Conservation (phyloP, 1,140 invertebrate genomes). For the Mamestra configurata region DNA sequence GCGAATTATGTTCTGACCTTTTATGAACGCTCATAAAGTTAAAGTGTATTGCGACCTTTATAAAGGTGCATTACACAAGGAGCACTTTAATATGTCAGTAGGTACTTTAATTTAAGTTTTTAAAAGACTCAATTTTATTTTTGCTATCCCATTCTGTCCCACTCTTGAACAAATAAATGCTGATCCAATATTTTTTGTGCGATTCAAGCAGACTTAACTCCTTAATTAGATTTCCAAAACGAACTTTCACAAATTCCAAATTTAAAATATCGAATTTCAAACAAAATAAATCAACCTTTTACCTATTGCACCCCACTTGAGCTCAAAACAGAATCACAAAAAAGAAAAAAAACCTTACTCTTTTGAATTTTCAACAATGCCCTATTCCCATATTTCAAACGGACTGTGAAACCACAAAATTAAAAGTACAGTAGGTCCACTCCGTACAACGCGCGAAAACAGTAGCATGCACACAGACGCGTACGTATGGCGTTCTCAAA, state of each 20-base stretch:
- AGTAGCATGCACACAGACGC: too few relatives aligned
- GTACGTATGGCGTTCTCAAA: too few relatives aligned
- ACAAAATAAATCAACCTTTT: conserved; percentile 39
- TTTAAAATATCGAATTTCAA: conserved; percentile 34
- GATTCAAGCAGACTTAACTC: neutral
- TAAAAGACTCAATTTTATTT: too few relatives aligned
- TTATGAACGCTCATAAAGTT: neutral
- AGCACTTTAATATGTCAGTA: neutral
- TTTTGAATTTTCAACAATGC: conserved; percentile 46
- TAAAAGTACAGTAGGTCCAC: neutral
- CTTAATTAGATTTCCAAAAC: conserved; percentile 26
- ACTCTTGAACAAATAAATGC: neutral
- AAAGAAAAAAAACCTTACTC: conserved; percentile 17
- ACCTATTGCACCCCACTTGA: conserved; percentile 36
- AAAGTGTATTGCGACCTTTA: neutral
- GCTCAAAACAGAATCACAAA: conserved; percentile 26
- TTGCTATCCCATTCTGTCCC: too few relatives aligned
- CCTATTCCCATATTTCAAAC: conserved; percentile 48
- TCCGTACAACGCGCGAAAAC: neutral
- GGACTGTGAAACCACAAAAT: conserved; percentile 22
- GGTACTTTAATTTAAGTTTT: neutral
- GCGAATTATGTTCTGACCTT: neutral
- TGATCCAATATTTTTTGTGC: neutral
- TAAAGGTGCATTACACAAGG: neutral
- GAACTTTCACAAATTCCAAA: conserved; percentile 14